Conservation (phyloP, 2,113 vertebrate genomes). For the Campylomormyrus numenius region DNA sequence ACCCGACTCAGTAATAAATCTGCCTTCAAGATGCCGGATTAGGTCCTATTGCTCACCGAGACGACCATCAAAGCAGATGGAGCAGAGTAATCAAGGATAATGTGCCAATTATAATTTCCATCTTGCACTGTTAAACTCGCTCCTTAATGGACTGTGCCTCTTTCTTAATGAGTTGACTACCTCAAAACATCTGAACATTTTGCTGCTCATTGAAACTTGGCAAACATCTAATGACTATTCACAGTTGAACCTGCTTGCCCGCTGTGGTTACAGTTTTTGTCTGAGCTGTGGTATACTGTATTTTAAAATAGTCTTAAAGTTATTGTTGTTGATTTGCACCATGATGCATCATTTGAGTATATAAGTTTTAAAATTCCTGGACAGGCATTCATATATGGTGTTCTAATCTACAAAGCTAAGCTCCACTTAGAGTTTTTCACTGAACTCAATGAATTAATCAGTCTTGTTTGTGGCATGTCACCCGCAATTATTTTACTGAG, state of each 20-base stretch:
- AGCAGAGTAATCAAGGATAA: neutral
- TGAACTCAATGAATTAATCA: neutral
- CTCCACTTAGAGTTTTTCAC: neutral
- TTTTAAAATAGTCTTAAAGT: neutral
- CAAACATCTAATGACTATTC: neutral
- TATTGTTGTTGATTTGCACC: neutral
- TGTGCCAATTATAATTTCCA: neutral
- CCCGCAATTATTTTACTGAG: neutral
- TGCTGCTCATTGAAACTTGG: neutral
- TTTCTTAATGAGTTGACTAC: neutral
- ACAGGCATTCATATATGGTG: neutral
- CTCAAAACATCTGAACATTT: neutral
- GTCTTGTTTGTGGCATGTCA: neutral
- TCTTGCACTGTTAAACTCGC: neutral
- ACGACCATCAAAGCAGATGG: neutral
- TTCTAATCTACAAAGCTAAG: neutral
- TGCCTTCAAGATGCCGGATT: neutral
- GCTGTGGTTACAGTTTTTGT: neutral
- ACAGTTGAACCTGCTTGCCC: neutral
- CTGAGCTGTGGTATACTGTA: neutral
- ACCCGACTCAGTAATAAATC: neutral
- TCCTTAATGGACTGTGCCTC: neutral
- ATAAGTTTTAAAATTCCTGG: neutral
- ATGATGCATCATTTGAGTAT: neutral
- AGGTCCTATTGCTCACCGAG: neutral